These are phyloP conservation scores for Schizothorax lantsangensis DNA, from an alignment of 2,797 vertebrate species.

Conservation along the genomic window DNA sequence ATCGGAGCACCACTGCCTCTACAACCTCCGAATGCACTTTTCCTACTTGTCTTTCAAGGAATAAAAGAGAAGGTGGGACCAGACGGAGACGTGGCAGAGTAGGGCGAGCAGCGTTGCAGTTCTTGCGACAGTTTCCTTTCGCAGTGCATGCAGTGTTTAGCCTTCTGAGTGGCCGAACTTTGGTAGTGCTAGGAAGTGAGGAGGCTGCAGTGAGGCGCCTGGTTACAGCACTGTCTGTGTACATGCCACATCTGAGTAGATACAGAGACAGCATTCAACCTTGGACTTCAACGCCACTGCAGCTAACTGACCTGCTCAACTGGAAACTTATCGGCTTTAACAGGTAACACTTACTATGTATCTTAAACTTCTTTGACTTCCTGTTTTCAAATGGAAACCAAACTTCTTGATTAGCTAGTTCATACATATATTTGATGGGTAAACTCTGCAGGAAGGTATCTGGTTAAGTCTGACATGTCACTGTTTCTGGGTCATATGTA, in stretches of 20 bases:
- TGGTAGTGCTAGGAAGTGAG: constrained; percentile 89
- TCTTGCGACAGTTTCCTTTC: constrained; percentile 91
- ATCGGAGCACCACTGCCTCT: constrained; percentile 75
- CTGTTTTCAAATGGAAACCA: neutral
- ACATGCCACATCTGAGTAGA: constrained; percentile 81
- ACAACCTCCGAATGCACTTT: constrained; percentile 70
- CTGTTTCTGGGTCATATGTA: neutral
- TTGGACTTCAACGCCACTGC: constrained; percentile 81
- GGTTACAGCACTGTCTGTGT: constrained; percentile 87
- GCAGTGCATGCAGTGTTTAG: constrained; percentile 92
- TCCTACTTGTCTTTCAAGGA: constrained; percentile 12
- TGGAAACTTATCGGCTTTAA: constrained; percentile 88
- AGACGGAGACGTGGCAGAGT: constrained; percentile 71
- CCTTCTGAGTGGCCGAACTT: constrained; percentile 89
- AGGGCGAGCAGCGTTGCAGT: constrained; percentile 83
- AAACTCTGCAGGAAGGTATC: neutral
- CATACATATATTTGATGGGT: neutral
- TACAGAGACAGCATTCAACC: constrained; percentile 79
- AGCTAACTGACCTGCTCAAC: constrained; percentile 85
- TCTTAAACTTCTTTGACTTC: neutral
- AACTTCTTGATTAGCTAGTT: neutral
- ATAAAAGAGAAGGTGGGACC: constrained; percentile 56
- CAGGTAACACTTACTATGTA: constrained; percentile 74
- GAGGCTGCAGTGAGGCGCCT: constrained; percentile 83
- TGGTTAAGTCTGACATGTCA: neutral